These are phyloP conservation scores for Huso huso DNA, from an alignment of 2,797 vertebrate genomes.

Conservation along the genomic window DNA sequence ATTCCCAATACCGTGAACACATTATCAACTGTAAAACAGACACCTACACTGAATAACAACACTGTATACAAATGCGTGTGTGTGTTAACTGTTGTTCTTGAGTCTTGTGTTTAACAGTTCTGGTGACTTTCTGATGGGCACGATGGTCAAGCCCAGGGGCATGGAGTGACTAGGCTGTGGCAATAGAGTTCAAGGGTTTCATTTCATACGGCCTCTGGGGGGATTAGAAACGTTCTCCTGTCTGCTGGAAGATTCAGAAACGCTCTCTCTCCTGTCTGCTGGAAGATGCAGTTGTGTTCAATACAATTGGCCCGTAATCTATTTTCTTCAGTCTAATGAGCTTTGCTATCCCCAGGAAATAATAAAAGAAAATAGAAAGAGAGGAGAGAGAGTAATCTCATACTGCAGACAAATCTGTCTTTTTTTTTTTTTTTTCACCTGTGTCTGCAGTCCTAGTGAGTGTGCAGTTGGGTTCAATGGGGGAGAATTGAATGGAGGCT, in stretches of 20 bases:
- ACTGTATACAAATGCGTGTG: conserved; percentile 6
- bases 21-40: conserved; percentile 9
- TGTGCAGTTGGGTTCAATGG: conserved; percentile 9
- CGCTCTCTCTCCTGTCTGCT: no score
- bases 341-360: no score
- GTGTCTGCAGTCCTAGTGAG: background rate
- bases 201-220: background rate
- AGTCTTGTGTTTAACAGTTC: background rate
- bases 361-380: background rate
- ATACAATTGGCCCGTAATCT: no score
- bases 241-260: conserved; percentile 33
- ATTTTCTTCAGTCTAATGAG: no score
- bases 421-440: no score
- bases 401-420: no score
- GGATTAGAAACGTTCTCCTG: conserved; percentile 9
- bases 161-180: conserved; percentile 5
- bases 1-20: background rate
- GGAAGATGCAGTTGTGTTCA: no score
- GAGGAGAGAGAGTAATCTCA: background rate
- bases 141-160: conserved; percentile 3
- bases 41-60: background rate
- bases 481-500: no score
- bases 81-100: background rate
- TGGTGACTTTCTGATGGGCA: background rate
- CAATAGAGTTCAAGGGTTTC: background rate